Evolutionary conservation across 2,888 invertebrate genomes (phyloP), one percentile per base, ranked within the genome.

Genomic region (Protophormia terraenovae): DNA sequence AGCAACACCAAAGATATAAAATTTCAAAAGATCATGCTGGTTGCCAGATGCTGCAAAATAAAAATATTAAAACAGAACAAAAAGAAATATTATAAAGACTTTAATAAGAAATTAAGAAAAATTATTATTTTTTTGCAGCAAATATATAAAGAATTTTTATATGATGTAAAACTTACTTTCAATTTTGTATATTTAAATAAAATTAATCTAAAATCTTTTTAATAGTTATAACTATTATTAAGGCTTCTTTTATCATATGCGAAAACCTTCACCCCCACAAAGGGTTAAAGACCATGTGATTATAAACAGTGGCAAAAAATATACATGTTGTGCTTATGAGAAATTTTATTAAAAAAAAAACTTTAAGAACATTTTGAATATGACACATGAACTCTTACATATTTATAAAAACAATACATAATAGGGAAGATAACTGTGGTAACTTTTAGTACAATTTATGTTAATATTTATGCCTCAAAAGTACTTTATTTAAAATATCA

Each of bases 1-100:
- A 45, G 64, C 16, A 16, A 47, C 45, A 66, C 2, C 22, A 67
- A 29, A 58, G 22, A 58, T 53, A 60, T 24, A 67, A 58, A 69
- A 82, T 69, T 41, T 12, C 29, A 45, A 73, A 67, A 71, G 58
- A 53, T 73, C 47, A 77, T 81, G 84, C 77, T 78, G 84, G 81
- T 67, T 81, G 45, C 27, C 35, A 45, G 69, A 22, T 75, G 75
- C 41, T 53, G 14, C n/a, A n/a, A n/a, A n/a, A n/a, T n/a, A n/a
- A n/a, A n/a, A n/a, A n/a, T 16, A 27, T 29, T 58, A 29, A 27
- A 16, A 16, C 8, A 10, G n/a, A n/a, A 10, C 55, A 19, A 22
- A 22, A n/a, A 24, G 14, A 19, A 29, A 16, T 27, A 41, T 3
- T n/a, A 41, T n/a, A 4, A 38, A 38, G 4, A 41, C 8, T 35